Evolutionary conservation across 2,113 vertebrate species (phyloP), one percentile per base, ranked within the genome.

Genomic region (Scatophagus argus): DNA sequence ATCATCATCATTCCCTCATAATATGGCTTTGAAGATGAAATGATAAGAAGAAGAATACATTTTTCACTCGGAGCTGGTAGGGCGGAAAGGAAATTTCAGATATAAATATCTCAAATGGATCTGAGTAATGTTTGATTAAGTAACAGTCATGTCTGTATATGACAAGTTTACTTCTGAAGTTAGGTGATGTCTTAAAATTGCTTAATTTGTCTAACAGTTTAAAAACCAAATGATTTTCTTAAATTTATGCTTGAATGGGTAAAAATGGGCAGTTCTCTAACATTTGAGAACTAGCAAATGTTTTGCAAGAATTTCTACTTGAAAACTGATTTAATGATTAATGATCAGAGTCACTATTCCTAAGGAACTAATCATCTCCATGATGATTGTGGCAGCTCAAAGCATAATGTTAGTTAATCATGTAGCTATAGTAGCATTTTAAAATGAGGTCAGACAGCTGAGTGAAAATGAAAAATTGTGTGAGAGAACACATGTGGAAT

Each of bases 41-140:
- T 68, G 43, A 67, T 70, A 36, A 17, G 14, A 51, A 56, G 60
- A 19, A 46, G 1, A 43, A 38, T 17, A 21, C 21, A 34, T 25
- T 11, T 23, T 13, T 55, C 9, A 13, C 8, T 21, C 46, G 25
- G 2, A 5, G 34, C 38, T 27, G 13, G 41, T 8, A 72, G 31
- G 44, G 17, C 21, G 66, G 55, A 79, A 34, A 67, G 51, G 60
- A 79, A 73, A 60, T 75, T 58, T 64, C 13, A 49, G 32, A 38
- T 46, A 47, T 79, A 52, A 49, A 62, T 67, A 41, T 79, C 29
- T 47, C 51, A n/a, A 44, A 34, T 51, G 31, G 16, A 12, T 59
- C 21, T 32, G 23, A 54, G 54, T 46, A 12, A 72, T 77, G 75
- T 72, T 68, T 68, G 34, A 44, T 52, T 54, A 13, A 41, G n/a